Conservation (phyloP, 2,113 vertebrate genomes). For the Stegostoma tigrinum region DNA sequence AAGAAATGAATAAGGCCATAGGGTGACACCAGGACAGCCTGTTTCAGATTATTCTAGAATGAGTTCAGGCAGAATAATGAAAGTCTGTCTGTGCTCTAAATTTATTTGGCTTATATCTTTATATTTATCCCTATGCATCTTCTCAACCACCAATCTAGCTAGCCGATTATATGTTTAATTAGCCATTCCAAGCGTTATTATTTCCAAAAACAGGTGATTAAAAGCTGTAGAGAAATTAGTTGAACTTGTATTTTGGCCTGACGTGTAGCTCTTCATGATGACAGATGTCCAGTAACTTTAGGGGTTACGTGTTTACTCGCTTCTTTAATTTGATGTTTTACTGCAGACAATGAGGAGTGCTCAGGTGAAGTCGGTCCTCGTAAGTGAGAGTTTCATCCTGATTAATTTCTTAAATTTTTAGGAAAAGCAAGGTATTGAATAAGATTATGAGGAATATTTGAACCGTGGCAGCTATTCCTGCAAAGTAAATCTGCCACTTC, state of each 20-base stretch:
- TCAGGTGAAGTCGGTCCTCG: background rate
- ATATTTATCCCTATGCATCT: background rate
- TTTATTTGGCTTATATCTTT: background rate
- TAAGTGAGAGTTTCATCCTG: background rate
- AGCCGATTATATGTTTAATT: background rate
- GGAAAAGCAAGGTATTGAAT: background rate
- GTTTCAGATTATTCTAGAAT: background rate
- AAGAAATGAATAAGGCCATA: background rate
- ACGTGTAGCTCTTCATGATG: background rate
- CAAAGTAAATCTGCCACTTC: background rate
- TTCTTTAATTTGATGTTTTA: background rate
- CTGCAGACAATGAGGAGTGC: background rate
- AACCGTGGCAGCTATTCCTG: background rate
- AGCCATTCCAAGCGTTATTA: background rate
- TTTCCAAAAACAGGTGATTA: background rate
- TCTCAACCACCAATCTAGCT: background rate
- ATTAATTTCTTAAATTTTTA: background rate
- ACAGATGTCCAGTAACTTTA: background rate
- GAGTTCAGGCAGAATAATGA: background rate
- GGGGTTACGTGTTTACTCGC: background rate
- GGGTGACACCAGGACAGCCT: background rate
- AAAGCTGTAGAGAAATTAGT: background rate
- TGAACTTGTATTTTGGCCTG: background rate
- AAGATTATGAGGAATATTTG: background rate
- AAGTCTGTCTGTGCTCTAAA: background rate